phyloP scores from a whole-genome alignment of 2,113 vertebrate species.

The Falcunculus frontatus region DNA sequence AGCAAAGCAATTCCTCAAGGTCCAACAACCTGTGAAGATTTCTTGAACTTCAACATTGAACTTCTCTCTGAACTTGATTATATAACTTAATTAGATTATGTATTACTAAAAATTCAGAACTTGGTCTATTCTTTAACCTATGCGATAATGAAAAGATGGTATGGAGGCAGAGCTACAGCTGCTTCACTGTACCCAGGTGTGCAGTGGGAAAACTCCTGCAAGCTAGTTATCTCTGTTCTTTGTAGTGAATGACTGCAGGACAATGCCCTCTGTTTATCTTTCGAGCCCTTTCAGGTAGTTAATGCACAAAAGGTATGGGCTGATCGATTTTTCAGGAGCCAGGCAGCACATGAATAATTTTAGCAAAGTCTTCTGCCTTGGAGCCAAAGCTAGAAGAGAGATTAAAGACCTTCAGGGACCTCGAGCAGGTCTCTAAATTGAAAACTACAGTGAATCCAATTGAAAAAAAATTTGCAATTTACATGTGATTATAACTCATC shows the following conservation, averaged over 20 bases:
- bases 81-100: not conserved
- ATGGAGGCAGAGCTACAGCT: not conserved
- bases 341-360: not conserved
- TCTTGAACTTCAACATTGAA: not conserved
- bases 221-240: not conserved
- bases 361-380: not conserved
- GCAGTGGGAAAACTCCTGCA: not conserved
- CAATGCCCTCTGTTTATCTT: not conserved
- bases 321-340: not conserved
- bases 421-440: not conserved
- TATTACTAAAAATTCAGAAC: not conserved
- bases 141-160: not conserved
- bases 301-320: not conserved
- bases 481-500: not conserved
- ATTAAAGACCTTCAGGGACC: not conserved
- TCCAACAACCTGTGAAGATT: not conserved
- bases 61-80: not conserved
- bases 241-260: not conserved
- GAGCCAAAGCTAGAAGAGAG: not conserved
- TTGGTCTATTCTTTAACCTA: not conserved
- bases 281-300: not conserved
- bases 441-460: not conserved
- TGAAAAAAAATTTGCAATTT: not conserved
- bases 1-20: not conserved
- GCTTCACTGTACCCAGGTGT: not conserved